Evolutionary conservation across 2,797 vertebrate genomes (phyloP).

Genomic region (Spinibarbus caldwelli): DNA sequence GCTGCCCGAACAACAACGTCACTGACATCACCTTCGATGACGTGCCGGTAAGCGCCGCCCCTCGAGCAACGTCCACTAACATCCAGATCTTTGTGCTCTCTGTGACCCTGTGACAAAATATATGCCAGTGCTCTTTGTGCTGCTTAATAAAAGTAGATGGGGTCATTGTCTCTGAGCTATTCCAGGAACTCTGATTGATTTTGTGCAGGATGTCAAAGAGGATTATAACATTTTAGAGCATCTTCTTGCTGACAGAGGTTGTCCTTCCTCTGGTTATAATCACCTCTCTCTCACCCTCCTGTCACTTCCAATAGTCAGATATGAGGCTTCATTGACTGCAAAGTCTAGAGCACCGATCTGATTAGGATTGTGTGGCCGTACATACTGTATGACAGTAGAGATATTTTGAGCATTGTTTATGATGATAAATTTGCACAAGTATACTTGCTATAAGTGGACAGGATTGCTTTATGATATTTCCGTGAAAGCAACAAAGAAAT

Average conservation of each 20-base stretch:
- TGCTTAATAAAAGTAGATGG: slow-evolving; percentile 29
- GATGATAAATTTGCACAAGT: neutral
- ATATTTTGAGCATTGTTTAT: neutral
- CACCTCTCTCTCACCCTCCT: neutral
- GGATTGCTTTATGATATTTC: neutral
- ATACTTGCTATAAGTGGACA: neutral
- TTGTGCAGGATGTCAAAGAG: slow-evolving; percentile 40
- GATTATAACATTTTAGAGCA: slow-evolving; percentile 19
- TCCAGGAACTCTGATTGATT: slow-evolving; percentile 43
- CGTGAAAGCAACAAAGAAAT: neutral
- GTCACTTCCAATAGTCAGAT: slow-evolving; percentile 20
- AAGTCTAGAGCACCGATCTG: slow-evolving; percentile 13
- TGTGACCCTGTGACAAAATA: slow-evolving; percentile 5
- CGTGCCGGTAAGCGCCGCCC: slow-evolving; percentile 87
- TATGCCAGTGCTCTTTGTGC: neutral
- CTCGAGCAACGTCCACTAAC: neutral
- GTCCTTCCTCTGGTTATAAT: slow-evolving; percentile 21
- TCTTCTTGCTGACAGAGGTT: slow-evolving; percentile 20
- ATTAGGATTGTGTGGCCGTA: neutral
- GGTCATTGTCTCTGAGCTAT: slow-evolving; percentile 30
- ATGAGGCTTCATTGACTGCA: neutral
- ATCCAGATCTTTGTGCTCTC: neutral
- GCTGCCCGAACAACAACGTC: slow-evolving; percentile 96
- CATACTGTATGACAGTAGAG: neutral
- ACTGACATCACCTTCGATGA: slow-evolving; percentile 85